These are phyloP conservation scores for Seriola rivoliana DNA, from an alignment of 2,113 vertebrate genomes.

Conservation along the genomic window DNA sequence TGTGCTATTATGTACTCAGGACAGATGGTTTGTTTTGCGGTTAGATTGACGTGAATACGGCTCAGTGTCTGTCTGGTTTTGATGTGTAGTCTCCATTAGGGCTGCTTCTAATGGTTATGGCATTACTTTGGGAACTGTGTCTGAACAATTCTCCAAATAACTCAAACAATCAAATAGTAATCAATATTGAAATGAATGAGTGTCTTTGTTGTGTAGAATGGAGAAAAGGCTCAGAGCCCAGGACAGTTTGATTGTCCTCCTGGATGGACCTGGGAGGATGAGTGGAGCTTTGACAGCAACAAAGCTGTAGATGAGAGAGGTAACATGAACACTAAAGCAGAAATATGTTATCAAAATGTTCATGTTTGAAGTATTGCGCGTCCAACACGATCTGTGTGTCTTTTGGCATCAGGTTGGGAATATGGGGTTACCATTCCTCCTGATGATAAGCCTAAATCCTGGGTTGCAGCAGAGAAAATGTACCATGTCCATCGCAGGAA, in stretches of 20 bases:
- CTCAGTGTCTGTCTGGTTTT: neutral
- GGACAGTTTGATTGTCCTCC: slow-evolving; percentile 89
- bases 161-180: neutral
- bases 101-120: neutral
- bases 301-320: slow-evolving; percentile 96
- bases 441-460: slow-evolving; percentile 93
- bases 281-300: slow-evolving; percentile 93
- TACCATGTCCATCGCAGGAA: slow-evolving; percentile 94
- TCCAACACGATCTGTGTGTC: neutral
- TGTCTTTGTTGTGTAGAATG: slow-evolving; percentile 87
- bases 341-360: neutral
- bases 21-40: slow-evolving; percentile 1
- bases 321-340: slow-evolving; percentile 58
- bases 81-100: neutral
- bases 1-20: neutral
- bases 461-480: slow-evolving; percentile 98
- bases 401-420: slow-evolving; percentile 90
- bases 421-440: slow-evolving; percentile 97
- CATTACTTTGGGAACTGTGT: neutral
- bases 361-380: neutral
- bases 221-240: slow-evolving; percentile 89
- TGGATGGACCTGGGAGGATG: slow-evolving; percentile 95
- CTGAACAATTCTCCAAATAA: neutral
- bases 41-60: neutral
- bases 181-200: neutral